Conservation (phyloP, 2,113 vertebrate species). For the Ailuropoda melanoleuca region DNA sequence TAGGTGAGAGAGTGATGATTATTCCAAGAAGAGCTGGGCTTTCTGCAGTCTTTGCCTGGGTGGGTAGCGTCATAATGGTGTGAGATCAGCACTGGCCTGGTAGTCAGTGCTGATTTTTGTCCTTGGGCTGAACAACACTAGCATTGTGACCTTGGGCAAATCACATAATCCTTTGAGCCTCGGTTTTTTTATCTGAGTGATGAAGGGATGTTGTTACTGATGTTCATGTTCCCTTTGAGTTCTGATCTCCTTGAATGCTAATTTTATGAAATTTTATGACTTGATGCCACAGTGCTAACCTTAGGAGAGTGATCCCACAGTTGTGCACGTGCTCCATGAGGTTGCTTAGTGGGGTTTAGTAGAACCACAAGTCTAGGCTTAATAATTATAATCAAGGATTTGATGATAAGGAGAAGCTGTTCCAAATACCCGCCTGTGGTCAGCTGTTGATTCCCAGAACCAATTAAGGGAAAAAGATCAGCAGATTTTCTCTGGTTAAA, state of each 20-base stretch:
- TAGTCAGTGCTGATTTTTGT: not conserved
- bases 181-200: not conserved
- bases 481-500: slow-evolving; percentile 59
- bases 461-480: slow-evolving; percentile 56
- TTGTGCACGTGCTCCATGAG: not conserved
- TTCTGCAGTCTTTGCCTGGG: not conserved
- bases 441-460: slow-evolving; percentile 66
- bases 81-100: not conserved
- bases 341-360: not conserved
- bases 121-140: not conserved
- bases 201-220: not conserved
- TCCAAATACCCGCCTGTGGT: slow-evolving; percentile 53
- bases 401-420: slow-evolving; percentile 50
- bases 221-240: not conserved
- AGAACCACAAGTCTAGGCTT: slow-evolving; percentile 51
- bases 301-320: not conserved
- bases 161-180: not conserved
- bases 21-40: not conserved
- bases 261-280: slow-evolving; percentile 1
- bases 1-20: not conserved
- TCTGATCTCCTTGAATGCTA: not conserved
- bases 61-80: not conserved
- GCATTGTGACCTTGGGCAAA: not conserved
- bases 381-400: slow-evolving; percentile 64
- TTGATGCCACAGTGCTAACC: not conserved